Evolutionary conservation across 2,797 vertebrate species (phyloP).

Genomic region (Melanogrammus aeglefinus): DNA sequence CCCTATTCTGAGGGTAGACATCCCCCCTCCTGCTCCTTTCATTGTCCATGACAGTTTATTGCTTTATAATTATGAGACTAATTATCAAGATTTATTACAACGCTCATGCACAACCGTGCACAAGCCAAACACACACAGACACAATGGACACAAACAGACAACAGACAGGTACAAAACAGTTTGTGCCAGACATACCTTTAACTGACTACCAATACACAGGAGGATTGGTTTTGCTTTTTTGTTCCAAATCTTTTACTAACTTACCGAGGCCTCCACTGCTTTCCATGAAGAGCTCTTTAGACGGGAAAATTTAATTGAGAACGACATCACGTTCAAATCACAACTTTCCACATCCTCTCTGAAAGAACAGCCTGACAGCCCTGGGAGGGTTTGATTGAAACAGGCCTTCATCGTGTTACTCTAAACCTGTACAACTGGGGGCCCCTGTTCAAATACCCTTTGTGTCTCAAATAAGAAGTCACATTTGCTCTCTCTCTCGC

Average conservation of each 20-base stretch:
- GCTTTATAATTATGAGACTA: conserved; percentile 75
- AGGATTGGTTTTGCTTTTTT: not conserved
- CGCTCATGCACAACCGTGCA: conserved; percentile 10
- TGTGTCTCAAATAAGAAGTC: conserved; percentile 25
- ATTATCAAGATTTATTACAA: conserved; percentile 73
- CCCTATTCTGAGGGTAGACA: not conserved
- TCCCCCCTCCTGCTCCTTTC: not conserved
- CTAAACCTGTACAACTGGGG: conserved; percentile 47
- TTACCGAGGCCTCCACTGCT: not conserved
- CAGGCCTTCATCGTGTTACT: conserved; percentile 46
- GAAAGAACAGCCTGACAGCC: not conserved
- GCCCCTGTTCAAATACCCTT: conserved; percentile 22
- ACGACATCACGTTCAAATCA: conserved; percentile 34
- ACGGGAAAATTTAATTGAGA: conserved; percentile 20
- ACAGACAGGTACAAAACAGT: too few species aligned
- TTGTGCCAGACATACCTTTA: not conserved
- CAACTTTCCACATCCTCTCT: conserved; percentile 18
- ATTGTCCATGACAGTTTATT: conserved; percentile 61
- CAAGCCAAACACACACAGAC: not conserved
- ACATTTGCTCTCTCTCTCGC: conserved; percentile 10
- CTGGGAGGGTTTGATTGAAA: conserved; percentile 40
- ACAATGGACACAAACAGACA: too few species aligned
- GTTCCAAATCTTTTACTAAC: not conserved
- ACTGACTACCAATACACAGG: not conserved
- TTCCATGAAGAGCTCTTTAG: conserved; percentile 13